Conservation (phyloP, 2,113 vertebrate species). For the Barbus barbus region DNA sequence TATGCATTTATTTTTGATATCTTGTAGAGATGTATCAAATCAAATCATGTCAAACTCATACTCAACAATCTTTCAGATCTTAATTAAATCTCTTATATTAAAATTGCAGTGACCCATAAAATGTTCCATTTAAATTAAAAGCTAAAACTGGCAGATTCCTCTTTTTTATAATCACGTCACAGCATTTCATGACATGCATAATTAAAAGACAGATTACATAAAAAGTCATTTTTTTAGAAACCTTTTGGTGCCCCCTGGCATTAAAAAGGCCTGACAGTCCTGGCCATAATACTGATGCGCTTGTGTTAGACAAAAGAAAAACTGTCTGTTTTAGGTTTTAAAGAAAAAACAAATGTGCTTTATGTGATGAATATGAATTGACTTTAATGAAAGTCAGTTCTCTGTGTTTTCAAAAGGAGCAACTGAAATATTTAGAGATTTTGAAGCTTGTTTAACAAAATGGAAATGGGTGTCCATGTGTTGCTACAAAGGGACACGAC, state of each 20-base stretch:
- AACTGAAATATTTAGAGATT: neutral
- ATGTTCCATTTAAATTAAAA: neutral
- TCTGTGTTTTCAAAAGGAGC: neutral
- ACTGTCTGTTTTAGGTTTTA: neutral
- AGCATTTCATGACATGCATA: constrained; percentile 1
- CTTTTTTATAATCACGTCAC: neutral
- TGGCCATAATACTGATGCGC: neutral
- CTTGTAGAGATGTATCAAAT: neutral
- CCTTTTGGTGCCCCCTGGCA: neutral
- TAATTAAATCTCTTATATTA: constrained; percentile 11
- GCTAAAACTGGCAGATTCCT: neutral
- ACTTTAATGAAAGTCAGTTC: neutral
- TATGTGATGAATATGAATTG: neutral
- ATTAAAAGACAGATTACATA: neutral
- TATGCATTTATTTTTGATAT: neutral
- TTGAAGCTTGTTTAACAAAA: neutral
- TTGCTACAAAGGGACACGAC: neutral
- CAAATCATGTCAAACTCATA: neutral
- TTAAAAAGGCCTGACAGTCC: neutral
- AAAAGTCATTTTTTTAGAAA: neutral
- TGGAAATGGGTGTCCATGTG: neutral
- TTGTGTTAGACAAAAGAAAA: neutral
- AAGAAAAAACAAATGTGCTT: neutral
- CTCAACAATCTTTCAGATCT: neutral
- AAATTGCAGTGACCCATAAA: constrained; percentile 16